Conservation (phyloP, 2,113 vertebrate genomes). For the Pseudorasbora parva region DNA sequence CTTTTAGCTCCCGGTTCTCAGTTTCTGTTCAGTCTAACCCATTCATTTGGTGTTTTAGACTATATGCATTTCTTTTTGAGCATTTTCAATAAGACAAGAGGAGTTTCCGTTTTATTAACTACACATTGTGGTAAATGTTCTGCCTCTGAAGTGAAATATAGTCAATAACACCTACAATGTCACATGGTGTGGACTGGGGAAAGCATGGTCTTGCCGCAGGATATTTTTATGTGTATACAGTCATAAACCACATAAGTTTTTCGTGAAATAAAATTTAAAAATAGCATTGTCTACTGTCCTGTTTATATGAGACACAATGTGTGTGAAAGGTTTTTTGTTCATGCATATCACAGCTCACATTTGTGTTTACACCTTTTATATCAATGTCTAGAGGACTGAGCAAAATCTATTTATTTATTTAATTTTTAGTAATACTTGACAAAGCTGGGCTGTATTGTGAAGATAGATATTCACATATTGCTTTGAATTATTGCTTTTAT, state of each 20-base stretch:
- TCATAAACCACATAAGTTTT: constrained; percentile 30
- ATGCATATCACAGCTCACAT: background rate
- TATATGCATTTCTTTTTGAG: constrained; percentile 13
- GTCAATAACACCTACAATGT: constrained; percentile 44
- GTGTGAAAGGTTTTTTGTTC: background rate
- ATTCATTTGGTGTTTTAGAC: constrained; percentile 23
- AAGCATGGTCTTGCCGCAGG: constrained; percentile 34
- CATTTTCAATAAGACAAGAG: constrained; percentile 29
- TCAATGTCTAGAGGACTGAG: background rate
- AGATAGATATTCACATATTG: no score
- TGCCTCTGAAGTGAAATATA: constrained; percentile 32
- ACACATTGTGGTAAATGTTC: constrained; percentile 3
- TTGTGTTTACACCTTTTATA: background rate
- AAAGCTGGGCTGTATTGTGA: no score
- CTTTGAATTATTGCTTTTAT: no score
- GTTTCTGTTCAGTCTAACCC: constrained; percentile 35
- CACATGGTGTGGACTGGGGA: constrained; percentile 36
- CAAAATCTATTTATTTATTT: no score
- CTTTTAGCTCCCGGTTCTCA: background rate
- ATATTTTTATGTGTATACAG: constrained; percentile 39
- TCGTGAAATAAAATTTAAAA: constrained; percentile 51
- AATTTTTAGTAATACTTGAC: no score
- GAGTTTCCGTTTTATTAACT: background rate
- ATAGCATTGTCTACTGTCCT: background rate
- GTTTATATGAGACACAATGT: background rate